phyloP scores from a whole-genome alignment of 2,888 invertebrate genomes.

The Antheraea yamamai region DNA sequence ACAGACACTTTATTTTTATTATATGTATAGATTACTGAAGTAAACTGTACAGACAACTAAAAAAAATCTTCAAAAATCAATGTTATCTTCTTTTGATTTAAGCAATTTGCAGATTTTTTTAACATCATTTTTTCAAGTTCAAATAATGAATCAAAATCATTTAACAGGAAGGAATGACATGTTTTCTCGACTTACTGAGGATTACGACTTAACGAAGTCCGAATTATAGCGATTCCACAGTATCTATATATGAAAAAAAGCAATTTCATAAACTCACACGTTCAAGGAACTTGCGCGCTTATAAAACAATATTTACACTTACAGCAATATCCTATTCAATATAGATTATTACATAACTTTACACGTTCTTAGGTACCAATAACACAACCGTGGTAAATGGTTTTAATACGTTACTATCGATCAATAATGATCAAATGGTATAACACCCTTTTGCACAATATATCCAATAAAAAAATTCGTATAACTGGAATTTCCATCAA shows the following conservation, averaged over 20 bases:
- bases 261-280: not conserved
- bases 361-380: not conserved
- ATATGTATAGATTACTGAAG: too few species aligned
- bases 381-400: constrained; percentile 1
- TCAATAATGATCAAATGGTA: not conserved
- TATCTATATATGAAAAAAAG: not conserved
- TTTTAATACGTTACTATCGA: not conserved
- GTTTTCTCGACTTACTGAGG: too few species aligned
- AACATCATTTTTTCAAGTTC: too few species aligned
- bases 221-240: too few species aligned
- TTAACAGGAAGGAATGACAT: too few species aligned
- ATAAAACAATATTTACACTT: not conserved
- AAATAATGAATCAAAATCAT: too few species aligned
- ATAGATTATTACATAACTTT: not conserved
- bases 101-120: too few species aligned
- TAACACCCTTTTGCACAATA: not conserved
- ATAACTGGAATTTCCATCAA: not conserved
- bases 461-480: not conserved
- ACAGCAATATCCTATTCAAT: not conserved
- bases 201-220: too few species aligned
- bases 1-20: too few species aligned
- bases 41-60: too few species aligned
- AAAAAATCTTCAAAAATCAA: too few species aligned
- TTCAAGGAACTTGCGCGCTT: not conserved
- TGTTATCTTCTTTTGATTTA: too few species aligned